A percentile compares a stretch with the other conserved stretches of the same genome.
Evolutionary conservation across 2,888 invertebrate species (phyloP).

Genomic region (Andrena bicolor): DNA sequence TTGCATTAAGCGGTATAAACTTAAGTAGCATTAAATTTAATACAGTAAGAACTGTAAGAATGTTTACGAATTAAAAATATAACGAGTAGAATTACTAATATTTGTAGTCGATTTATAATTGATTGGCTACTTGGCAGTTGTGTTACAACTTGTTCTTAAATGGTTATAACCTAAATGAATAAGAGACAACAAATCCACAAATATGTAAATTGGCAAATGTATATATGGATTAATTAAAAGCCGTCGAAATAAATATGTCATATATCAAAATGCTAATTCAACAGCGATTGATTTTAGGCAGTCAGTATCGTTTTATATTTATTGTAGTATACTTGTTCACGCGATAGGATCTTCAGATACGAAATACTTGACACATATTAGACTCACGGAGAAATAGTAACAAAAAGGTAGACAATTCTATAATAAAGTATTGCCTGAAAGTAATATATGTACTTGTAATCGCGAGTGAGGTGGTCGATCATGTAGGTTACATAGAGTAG

Average conservation of each 20-base stretch:
- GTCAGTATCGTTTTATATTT: background rate
- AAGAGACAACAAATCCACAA: background rate
- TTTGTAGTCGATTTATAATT: too few relatives aligned
- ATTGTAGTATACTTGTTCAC: background rate
- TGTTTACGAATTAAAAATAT: slow-evolving; percentile 16
- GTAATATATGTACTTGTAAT: slow-evolving; percentile 30
- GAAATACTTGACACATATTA: background rate
- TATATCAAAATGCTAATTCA: background rate
- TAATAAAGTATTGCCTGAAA: slow-evolving; percentile 23
- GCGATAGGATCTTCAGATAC: background rate
- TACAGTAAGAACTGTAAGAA: background rate
- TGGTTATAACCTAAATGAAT: slow-evolving; percentile 22
- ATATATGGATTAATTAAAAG: background rate
- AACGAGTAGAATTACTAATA: too few relatives aligned
- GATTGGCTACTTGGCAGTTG: slow-evolving; percentile 1
- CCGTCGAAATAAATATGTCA: background rate
- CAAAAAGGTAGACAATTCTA: slow-evolving; percentile 12
- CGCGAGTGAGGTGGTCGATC: slow-evolving; percentile 19
- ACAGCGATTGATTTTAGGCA: background rate
- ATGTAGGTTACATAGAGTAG: slow-evolving; percentile 30
- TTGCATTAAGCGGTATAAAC: background rate
- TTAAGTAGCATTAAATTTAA: background rate
- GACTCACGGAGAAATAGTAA: slow-evolving; percentile 25
- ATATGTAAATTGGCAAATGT: background rate
- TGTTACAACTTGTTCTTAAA: background rate